These are phyloP conservation scores for Hippocampus barbouri DNA, from an alignment of 2,113 vertebrate species.

Conservation along the genomic window DNA sequence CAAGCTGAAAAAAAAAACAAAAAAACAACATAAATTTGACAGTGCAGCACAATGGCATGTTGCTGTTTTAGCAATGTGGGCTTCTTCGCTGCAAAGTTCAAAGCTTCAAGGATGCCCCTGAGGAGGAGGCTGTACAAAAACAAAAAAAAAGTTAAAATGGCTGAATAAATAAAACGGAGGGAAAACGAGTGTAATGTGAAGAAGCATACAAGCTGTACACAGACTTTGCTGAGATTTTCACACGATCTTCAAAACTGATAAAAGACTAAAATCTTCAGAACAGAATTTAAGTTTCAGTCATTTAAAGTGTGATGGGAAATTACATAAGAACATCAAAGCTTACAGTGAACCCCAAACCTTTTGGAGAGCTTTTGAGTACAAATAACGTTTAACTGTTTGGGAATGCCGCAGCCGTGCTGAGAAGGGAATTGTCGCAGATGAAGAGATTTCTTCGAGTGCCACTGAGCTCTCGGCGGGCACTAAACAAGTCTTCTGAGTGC, in stretches of 20 bases:
- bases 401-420: neutral
- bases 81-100: constrained; percentile 11
- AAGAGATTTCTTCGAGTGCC: constrained; percentile 2
- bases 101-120: neutral
- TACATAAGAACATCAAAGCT: too few relatives aligned
- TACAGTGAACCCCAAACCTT: neutral
- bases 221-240: neutral
- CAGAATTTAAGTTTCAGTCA: neutral
- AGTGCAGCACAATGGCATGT: constrained; percentile 9
- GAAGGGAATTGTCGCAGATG: neutral
- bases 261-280: neutral
- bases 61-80: constrained; percentile 3
- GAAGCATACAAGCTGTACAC: neutral
- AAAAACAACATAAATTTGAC: neutral
- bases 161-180: neutral
- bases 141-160: neutral
- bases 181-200: neutral
- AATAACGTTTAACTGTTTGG: neutral
- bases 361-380: neutral
- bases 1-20: neutral
- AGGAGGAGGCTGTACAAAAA: constrained; percentile 1
- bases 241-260: neutral
- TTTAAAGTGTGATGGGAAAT: too few relatives aligned
- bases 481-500: neutral
- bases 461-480: neutral